Base-by-base conservation (phyloP, 2,797 vertebrate species). In the Characodon lateralis region DNA sequence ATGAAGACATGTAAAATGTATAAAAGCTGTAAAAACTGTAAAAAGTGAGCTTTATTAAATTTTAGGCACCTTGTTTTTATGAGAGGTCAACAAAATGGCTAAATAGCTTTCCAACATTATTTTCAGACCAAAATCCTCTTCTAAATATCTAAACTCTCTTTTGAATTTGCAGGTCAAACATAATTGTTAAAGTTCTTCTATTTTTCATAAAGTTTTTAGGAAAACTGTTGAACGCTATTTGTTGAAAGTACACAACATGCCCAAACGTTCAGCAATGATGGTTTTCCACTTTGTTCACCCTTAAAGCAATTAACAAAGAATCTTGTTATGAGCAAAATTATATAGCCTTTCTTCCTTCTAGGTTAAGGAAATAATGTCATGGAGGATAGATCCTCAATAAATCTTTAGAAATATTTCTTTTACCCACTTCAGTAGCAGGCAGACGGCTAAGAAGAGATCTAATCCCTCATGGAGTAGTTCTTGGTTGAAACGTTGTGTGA, bases 401-500 rank as follows among this genome's bases (percentile, higher is more conserved):
- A 85, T 78, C 70, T 86, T 43, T 35, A 69, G 35, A 83, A 78
- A 74, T 78, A 20, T 35, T 76, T 51, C 68, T 51, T 71, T 20
- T 59, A 12, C 6, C 16, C 51, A 14, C 73, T 70, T 31, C 18
- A 72, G 72, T 31, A 16, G 72, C 72, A 69, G 68, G 22, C 72
- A 82, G 78, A 53, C 73, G 8, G 78, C 79, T 83, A 78, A 78
- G 78, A 53, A 1, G 74, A 73, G 80, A 77, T 78, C 26, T 87
- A 71, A 83, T 87, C 81, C 82, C 78, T 43, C 78, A 22, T 18
- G 35, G 79, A 65, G 76, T 80, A 28, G 9, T 74, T 68, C 59
- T 87, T 80, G 85, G 84, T 79, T 26, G 39, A 76, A 71, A 31
- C 74, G 71, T 72, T 66, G 65, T 85, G 79, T 79, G 86, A 78